Conservation (phyloP, 2,888 invertebrate species). For the Amblyjoppa proteus region DNA sequence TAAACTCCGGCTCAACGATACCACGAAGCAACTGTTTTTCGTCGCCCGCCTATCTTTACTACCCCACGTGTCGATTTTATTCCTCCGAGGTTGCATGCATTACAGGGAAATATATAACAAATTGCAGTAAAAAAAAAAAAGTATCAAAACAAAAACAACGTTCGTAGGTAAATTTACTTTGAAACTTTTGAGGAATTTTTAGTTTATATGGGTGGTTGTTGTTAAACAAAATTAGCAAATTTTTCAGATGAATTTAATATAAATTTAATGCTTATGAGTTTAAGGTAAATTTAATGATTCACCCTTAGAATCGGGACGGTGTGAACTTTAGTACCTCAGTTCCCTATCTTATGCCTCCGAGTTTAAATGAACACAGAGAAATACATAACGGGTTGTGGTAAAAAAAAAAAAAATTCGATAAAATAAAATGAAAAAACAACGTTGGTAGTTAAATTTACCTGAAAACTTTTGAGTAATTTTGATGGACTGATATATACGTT, state of each 20-base stretch:
- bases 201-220: neutral
- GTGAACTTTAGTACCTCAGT: no score
- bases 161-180: no score
- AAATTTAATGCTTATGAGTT: no score
- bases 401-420: neutral
- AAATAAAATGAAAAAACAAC: neutral
- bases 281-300: no score
- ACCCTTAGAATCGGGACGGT: no score
- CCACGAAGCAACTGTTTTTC: constrained; percentile 4
- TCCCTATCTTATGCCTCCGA: no score
- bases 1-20: constrained; percentile 45
- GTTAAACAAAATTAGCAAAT: neutral
- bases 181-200: no score
- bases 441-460: no score
- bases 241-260: neutral
- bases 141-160: no score
- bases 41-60: neutral
- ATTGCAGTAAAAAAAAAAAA: neutral
- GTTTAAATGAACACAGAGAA: neutral
- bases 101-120: neutral
- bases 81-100: neutral
- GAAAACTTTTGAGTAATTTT: no score
- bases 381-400: neutral
- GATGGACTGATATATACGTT: neutral
- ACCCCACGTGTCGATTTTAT: neutral